These are phyloP conservation scores for Seladonia tumulorum DNA, from an alignment of 2,888 invertebrate species.

Conservation along the genomic window DNA sequence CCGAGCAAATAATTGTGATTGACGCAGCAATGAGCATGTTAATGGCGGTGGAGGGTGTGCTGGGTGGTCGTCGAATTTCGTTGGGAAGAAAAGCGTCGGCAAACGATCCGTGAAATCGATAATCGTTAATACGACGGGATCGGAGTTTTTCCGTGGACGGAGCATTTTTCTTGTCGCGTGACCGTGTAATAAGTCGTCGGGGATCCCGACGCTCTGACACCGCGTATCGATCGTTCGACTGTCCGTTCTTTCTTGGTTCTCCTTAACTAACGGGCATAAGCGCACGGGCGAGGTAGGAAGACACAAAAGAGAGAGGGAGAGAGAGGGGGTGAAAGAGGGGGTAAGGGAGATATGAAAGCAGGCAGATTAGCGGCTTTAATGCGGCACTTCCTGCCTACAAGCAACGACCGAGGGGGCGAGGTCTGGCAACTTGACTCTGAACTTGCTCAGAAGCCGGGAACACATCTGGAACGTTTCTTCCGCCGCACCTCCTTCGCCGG, in stretches of 20 bases:
- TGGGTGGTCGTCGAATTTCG: background rate
- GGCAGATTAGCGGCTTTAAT: constrained; percentile 81
- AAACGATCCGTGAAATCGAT: constrained; percentile 24
- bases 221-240: constrained; percentile 38
- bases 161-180: constrained; percentile 35
- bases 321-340: background rate
- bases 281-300: constrained; percentile 34
- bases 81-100: background rate
- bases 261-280: constrained; percentile 48
- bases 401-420: constrained; percentile 47
- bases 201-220: constrained; percentile 40
- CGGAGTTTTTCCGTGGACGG: background rate
- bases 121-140: constrained; percentile 4
- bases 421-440: constrained; percentile 72
- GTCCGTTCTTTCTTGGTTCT: constrained; percentile 33
- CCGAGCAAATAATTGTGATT: background rate
- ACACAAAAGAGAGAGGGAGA: constrained; percentile 9
- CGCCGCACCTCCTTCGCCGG: constrained; percentile 52
- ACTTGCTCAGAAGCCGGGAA: constrained; percentile 71
- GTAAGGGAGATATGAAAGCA: constrained; percentile 63
- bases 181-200: constrained; percentile 43
- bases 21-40: background rate
- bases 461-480: constrained; percentile 77
- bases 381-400: constrained; percentile 73
- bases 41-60: background rate